Base-by-base conservation (phyloP, 2,888 invertebrate species). In the Orthosia cruda region DNA sequence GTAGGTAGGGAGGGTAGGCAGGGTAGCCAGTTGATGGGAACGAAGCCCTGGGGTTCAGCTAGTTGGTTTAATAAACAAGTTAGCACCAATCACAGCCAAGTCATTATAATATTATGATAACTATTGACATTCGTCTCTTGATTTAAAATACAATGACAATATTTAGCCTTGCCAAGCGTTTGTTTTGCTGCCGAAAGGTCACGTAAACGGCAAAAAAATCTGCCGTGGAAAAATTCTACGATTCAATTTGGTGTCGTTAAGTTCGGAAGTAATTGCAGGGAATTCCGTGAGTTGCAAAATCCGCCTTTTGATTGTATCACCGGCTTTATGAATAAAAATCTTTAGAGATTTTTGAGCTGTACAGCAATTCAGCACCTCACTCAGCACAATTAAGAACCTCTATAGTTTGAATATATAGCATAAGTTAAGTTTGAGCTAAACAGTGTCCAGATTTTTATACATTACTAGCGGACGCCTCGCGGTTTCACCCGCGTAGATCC, bases 101-200 rank as follows among this genome's bases (percentile, higher is more conserved):
- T 13, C 50, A 73, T 66, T 65, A n/a, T n/a, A 70, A 64, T 77
- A 55, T 72, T 62, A 62, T 80, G 57, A 65, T 63, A 58, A 69
- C 57, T 63, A 74, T 52, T 66, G 52, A 40, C 50, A 68, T 11
- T 68, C 18, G 47, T 62, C 67, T 72, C 40, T 61, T 52, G 12
- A 71, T 57, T 73, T 65, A 58, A 70, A 70, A 63, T 61, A 76
- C 84, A 84, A 80, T 80, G 84, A 65, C 71, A 75, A 73, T 57
- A 75, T 63, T 71, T 71, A 69, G 73, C 84, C 78, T 85, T 82
- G 82, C 65, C 64, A 55, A 74, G 58, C 73, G 75, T 81, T 81
- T 81, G 77, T 85, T 82, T 76, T 79, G 64, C 26, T 67, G 23
- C 62, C 85, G 23, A 81, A 84, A 84, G 77, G 78, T 84, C 78